Percentiles rank a stretch among this genome's conserved stretches.
Conservation (phyloP, 2,113 vertebrate genomes). For the Dendrocopos noguchii region DNA sequence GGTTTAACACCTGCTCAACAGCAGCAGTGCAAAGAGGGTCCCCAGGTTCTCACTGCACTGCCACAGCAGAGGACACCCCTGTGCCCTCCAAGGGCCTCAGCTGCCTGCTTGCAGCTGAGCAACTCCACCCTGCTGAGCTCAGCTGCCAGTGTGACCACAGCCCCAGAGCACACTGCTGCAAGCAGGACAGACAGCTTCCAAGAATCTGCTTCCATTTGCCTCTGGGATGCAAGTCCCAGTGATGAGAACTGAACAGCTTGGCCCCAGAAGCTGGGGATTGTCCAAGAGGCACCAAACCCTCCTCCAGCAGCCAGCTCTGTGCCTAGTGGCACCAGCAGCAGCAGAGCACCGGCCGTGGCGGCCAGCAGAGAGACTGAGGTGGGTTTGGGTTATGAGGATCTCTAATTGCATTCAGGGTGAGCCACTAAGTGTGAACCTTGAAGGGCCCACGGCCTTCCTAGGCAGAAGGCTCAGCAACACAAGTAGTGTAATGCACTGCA, state of each 20-base stretch:
- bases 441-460: not conserved
- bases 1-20: not conserved
- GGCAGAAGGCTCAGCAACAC: slow-evolving; percentile 42
- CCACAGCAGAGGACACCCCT: not conserved
- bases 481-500: slow-evolving; percentile 74
- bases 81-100: not conserved
- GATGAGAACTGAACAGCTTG: not conserved
- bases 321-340: not conserved
- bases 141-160: not conserved
- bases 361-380: not conserved
- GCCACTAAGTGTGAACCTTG: not conserved
- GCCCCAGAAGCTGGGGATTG: not conserved
- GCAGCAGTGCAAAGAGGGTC: not conserved
- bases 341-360: not conserved
- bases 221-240: not conserved
- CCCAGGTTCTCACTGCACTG: not conserved
- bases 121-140: not conserved
- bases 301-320: not conserved
- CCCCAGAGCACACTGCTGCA: not conserved
- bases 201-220: not conserved
- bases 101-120: not conserved
- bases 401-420: slow-evolving; percentile 24
- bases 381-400: not conserved
- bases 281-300: slow-evolving; percentile 15
- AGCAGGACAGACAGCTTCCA: not conserved